Conservation (phyloP, 2,113 vertebrate genomes). For the Pterocles burchelli region DNA sequence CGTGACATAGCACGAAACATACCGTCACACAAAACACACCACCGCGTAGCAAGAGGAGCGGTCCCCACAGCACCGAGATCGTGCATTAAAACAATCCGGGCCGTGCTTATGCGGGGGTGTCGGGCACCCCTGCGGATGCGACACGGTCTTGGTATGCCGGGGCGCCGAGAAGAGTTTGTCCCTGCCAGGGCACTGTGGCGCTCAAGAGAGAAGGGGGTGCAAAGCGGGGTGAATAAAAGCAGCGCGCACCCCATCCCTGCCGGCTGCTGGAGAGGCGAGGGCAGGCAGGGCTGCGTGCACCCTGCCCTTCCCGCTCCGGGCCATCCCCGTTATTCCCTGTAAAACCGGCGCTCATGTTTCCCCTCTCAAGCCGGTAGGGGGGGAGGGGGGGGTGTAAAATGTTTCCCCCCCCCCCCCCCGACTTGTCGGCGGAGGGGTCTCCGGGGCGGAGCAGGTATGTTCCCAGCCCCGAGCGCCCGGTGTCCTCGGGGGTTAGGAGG, state of each 20-base stretch:
- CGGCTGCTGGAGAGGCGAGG: not conserved
- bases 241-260: not conserved
- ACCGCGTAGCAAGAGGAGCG: fast-evolving
- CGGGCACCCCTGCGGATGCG: no score
- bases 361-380: not conserved
- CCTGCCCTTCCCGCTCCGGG: not conserved
- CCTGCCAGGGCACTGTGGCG: fast-evolving
- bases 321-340: fast-evolving
- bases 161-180: not conserved
- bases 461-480: not conserved
- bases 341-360: not conserved
- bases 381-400: fast-evolving
- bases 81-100: fast-evolving
- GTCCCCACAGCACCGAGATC: not conserved
- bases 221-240: not conserved
- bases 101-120: fast-evolving
- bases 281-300: not conserved
- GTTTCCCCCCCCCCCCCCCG: fast-evolving
- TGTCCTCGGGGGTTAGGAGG: no score
- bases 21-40: fast-evolving
- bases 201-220: not conserved
- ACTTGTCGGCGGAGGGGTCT: not conserved
- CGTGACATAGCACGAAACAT: not conserved
- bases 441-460: not conserved
- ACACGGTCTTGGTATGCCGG: not conserved